These are phyloP conservation scores for Neoaliturus tenellus DNA, from an alignment of 2,888 invertebrate species.

Conservation along the genomic window DNA sequence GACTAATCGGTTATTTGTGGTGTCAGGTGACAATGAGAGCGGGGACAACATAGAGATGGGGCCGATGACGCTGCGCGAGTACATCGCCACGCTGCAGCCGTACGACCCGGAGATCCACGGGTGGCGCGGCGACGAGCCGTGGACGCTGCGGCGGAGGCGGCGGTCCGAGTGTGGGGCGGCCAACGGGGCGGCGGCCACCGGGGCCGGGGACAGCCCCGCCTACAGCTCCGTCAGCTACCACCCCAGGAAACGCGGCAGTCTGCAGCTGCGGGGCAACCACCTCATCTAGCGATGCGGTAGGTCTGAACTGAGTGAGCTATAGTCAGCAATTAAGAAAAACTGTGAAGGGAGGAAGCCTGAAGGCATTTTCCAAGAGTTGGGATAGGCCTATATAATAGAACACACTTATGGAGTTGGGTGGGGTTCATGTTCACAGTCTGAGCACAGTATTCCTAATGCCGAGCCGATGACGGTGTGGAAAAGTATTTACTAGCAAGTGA, in stretches of 20 bases:
- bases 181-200: neutral
- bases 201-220: neutral
- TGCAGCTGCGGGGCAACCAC: neutral
- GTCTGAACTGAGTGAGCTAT: too few relatives aligned
- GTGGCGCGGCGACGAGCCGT: conserved; percentile 67
- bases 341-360: too few relatives aligned
- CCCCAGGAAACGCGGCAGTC: neutral
- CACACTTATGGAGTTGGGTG: too few relatives aligned
- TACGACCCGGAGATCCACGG: conserved; percentile 67
- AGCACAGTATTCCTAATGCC: too few relatives aligned
- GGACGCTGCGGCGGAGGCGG: conserved; percentile 27
- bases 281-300: neutral
- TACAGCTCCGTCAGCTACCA: conserved; percentile 23
- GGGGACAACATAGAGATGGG: conserved; percentile 62
- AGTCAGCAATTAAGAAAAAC: too few relatives aligned
- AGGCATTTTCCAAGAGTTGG: too few relatives aligned
- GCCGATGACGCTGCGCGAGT: conserved; percentile 66
- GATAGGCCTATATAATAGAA: too few relatives aligned
- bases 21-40: conserved; percentile 44
- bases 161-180: neutral
- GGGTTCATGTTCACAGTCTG: too few relatives aligned
- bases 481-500: too few relatives aligned
- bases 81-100: conserved; percentile 66
- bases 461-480: too few relatives aligned
- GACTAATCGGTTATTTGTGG: too few relatives aligned